Evolutionary conservation across 2,797 vertebrate species (phyloP).

Genomic region (Adelosebastes latens): DNA sequence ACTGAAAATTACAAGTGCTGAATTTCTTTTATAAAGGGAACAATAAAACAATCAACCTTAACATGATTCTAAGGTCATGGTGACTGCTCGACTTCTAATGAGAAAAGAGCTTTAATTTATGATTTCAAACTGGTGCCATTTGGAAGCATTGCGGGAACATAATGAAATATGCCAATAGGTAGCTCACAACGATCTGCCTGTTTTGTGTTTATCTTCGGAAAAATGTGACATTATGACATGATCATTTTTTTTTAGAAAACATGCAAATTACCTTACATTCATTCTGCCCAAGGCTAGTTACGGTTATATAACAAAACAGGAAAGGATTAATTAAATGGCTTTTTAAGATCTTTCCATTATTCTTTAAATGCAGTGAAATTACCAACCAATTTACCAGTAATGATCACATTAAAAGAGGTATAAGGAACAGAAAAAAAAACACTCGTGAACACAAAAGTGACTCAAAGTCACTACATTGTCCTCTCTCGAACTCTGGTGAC

Average conservation of each 20-base stretch:
- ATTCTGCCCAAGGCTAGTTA: not conserved
- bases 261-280: not conserved
- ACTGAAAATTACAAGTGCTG: not conserved
- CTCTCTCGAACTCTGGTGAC: constrained; percentile 11
- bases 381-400: not conserved
- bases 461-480: not conserved
- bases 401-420: not conserved
- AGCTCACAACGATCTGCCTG: not conserved
- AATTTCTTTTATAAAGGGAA: constrained; percentile 17
- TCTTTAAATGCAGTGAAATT: constrained; percentile 5
- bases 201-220: not conserved
- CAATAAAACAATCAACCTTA: constrained; percentile 24
- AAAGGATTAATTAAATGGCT: not conserved
- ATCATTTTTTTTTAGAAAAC: not conserved
- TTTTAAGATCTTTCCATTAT: not conserved
- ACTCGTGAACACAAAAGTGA: not conserved
- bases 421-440: not conserved
- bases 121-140: constrained; percentile 17
- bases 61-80: constrained; percentile 15
- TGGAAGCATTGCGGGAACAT: not conserved
- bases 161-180: not conserved
- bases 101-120: constrained; percentile 14
- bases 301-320: not conserved
- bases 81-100: not conserved
- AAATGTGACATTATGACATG: not conserved